These are phyloP conservation scores for Notarius lentiginosus DNA, from an alignment of 2,113 vertebrate species.

Conservation along the genomic window DNA sequence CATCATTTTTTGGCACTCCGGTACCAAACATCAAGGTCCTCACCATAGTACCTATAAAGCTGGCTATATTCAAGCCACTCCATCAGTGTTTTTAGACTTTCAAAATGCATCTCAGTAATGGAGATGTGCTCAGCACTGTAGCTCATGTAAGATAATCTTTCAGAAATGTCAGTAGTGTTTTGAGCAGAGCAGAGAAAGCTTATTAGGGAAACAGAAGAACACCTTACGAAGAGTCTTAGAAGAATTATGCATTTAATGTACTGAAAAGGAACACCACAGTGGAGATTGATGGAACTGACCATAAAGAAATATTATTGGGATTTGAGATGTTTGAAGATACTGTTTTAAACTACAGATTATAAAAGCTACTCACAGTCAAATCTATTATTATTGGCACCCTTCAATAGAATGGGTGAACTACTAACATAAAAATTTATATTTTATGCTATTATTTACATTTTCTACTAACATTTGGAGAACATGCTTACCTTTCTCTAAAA, in stretches of 20 bases:
- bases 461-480: not conserved
- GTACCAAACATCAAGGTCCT: not conserved
- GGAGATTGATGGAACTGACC: not conserved
- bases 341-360: not conserved
- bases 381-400: not conserved
- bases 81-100: not conserved
- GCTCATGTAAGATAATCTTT: constrained; percentile 1
- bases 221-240: not conserved
- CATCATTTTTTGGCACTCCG: not conserved
- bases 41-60: not conserved
- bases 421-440: not conserved
- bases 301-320: not conserved
- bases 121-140: not conserved
- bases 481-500: not conserved
- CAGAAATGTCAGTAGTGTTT: constrained; percentile 6
- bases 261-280: not conserved
- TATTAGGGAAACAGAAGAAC: not conserved
- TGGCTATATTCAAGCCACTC: not conserved
- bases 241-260: not conserved
- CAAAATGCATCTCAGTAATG: not conserved
- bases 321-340: not conserved
- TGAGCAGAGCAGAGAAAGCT: not conserved
- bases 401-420: not conserved
- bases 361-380: not conserved
- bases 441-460: not conserved